Conservation (phyloP, 2,113 vertebrate species). For the Condylura cristata region DNA sequence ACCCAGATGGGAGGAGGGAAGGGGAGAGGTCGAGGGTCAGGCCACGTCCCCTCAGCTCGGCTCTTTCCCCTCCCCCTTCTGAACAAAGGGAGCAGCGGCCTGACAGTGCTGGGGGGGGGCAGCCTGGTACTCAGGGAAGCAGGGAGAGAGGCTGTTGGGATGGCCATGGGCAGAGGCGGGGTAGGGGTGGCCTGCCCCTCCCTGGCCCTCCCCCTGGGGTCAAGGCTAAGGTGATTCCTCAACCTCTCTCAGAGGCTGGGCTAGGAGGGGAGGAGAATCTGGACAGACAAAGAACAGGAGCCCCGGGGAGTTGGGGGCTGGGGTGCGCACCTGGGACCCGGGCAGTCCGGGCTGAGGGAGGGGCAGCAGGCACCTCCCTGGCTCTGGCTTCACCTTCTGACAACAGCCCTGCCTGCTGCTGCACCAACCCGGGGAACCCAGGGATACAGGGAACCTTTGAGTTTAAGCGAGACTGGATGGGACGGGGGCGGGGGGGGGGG, state of each 20-base stretch:
- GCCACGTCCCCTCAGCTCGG: conserved; percentile 70
- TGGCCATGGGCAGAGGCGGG: conserved; percentile 68
- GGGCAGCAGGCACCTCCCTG: conserved; percentile 32
- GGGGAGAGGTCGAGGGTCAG: conserved; percentile 80
- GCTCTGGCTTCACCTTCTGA: not conserved
- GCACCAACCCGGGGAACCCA: not conserved
- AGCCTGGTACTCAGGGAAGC: conserved; percentile 52
- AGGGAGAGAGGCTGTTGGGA: conserved; percentile 29
- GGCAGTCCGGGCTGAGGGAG: not conserved
- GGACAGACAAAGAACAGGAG: conserved; percentile 64
- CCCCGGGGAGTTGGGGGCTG: conserved; percentile 48
- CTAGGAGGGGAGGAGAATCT: conserved; percentile 54
- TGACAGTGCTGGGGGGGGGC: not conserved
- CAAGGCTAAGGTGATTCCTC: conserved; percentile 82
- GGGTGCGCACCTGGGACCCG: conserved; percentile 67
- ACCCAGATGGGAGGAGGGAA: conserved; percentile 76
- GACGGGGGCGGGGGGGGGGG: not conserved
- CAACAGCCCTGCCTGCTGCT: not conserved
- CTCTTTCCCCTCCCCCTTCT: conserved; percentile 78
- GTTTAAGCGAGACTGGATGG: not conserved
- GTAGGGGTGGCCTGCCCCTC: conserved; percentile 59
- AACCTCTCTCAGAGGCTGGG: conserved; percentile 65
- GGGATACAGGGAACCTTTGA: not conserved
- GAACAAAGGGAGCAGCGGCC: conserved; percentile 77
- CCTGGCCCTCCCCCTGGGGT: conserved; percentile 71